A percentile compares a stretch with the other conserved stretches of the same genome.
Conservation (phyloP, 2,797 vertebrate species). For the Australoheros facetus region DNA sequence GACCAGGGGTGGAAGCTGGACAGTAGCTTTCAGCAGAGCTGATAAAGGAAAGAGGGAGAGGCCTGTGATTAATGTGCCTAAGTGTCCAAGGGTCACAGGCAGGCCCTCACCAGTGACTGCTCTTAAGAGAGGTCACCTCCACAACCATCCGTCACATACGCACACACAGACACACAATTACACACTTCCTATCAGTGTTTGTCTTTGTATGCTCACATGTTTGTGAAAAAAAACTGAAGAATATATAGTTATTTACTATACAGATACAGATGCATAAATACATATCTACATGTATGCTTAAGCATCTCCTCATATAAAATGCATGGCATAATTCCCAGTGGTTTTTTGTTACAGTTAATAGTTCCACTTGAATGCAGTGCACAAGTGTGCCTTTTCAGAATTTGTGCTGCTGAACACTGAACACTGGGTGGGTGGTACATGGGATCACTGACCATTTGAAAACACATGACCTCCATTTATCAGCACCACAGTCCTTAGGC, state of each 20-base stretch:
- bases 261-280: slow-evolving; percentile 11
- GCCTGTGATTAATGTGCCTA: slow-evolving; percentile 95
- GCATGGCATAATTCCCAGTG: neutral
- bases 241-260: slow-evolving; percentile 8
- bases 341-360: slow-evolving; percentile 20
- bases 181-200: slow-evolving; percentile 36
- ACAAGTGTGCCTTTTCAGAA: slow-evolving; percentile 25
- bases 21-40: slow-evolving; percentile 90
- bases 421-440: slow-evolving; percentile 64
- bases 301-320: neutral
- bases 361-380: neutral
- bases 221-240: slow-evolving; percentile 20
- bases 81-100: slow-evolving; percentile 90
- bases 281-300: neutral
- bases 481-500: slow-evolving; percentile 70
- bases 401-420: slow-evolving; percentile 38
- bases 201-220: neutral
- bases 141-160: slow-evolving; percentile 84
- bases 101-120: slow-evolving; percentile 83
- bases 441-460: slow-evolving; percentile 70
- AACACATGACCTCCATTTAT: slow-evolving; percentile 77
- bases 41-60: slow-evolving; percentile 84
- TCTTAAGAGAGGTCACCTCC: slow-evolving; percentile 90
- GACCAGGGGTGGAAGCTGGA: slow-evolving; percentile 76
- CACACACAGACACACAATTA: slow-evolving; percentile 43